Evolutionary conservation across 2,797 vertebrate species (phyloP).

Genomic region (Silurus lanzhouensis): DNA sequence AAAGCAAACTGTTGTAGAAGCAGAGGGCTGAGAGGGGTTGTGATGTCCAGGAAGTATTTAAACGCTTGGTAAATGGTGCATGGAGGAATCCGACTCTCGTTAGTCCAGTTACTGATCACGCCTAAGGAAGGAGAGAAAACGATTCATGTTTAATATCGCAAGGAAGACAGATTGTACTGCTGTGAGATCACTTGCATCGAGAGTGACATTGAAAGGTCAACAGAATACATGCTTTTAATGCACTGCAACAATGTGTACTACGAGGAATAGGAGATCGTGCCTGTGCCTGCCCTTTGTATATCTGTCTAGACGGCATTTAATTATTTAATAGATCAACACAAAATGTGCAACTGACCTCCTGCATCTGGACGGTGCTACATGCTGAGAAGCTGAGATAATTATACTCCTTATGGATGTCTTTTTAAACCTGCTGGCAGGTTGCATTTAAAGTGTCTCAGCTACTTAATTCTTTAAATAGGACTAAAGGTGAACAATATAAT

Average conservation of each 20-base stretch:
- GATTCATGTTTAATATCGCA: neutral
- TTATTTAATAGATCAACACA: constrained; percentile 12
- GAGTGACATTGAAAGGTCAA: neutral
- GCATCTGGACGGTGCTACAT: neutral
- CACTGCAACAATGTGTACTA: neutral
- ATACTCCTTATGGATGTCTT: neutral
- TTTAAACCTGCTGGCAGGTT: neutral
- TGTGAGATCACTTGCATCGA: neutral
- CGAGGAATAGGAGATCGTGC: neutral
- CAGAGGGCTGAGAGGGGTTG: constrained; percentile 89
- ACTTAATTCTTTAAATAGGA: neutral
- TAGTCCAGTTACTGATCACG: constrained; percentile 95
- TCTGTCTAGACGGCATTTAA: constrained; percentile 7
- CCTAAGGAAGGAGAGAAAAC: constrained; percentile 68
- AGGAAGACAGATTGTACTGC: too few relatives aligned
- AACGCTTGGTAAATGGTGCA: constrained; percentile 97
- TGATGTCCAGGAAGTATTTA: constrained; percentile 96
- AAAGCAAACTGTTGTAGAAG: constrained; percentile 93
- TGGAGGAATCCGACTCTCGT: constrained; percentile 87
- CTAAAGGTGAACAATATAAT: neutral
- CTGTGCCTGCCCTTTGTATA: neutral
- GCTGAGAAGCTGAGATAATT: constrained; percentile 1
- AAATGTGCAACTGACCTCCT: constrained; percentile 3
- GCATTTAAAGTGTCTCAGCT: neutral
- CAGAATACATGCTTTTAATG: neutral